Conservation (phyloP, 1,140 invertebrate species). For the Druon quercuslanigerum region DNA sequence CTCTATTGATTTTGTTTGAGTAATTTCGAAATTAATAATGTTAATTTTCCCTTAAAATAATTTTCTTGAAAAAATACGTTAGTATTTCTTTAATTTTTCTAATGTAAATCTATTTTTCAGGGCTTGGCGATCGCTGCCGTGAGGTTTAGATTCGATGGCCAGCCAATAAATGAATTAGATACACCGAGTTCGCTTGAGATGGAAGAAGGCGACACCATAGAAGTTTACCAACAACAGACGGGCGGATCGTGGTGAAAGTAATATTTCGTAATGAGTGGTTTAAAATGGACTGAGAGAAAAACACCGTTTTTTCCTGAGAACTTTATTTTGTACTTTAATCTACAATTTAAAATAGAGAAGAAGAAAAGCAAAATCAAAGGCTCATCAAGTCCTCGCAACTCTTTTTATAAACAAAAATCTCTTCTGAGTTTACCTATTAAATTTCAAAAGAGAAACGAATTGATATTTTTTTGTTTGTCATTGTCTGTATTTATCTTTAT, state of each 20-base stretch:
- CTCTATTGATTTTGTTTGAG: no score
- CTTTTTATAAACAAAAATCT: no score
- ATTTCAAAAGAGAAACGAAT: no score
- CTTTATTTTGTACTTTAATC: constrained; percentile 19
- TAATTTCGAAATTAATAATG: no score
- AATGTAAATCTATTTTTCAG: constrained; percentile 72
- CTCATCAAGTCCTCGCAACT: background rate
- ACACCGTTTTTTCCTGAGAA: constrained; percentile 47
- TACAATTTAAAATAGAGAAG: background rate
- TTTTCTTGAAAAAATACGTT: no score
- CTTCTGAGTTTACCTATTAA: no score
- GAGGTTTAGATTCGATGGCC: constrained; percentile 94
- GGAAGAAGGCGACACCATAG: constrained; percentile 97
- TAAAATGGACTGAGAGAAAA: constrained; percentile 55
- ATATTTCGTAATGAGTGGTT: background rate
- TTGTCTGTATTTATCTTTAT: no score
- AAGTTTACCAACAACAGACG: constrained; percentile 96
- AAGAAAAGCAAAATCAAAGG: background rate
- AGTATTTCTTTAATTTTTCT: background rate
- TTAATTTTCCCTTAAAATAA: no score
- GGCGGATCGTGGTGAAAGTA: constrained; percentile 77
- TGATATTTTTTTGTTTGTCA: no score
- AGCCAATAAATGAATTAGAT: constrained; percentile 95
- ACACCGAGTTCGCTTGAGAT: constrained; percentile 93
- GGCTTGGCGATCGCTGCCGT: constrained; percentile 91